Conservation (phyloP, 2,797 vertebrate genomes). For the Aplochiton taeniatus region DNA sequence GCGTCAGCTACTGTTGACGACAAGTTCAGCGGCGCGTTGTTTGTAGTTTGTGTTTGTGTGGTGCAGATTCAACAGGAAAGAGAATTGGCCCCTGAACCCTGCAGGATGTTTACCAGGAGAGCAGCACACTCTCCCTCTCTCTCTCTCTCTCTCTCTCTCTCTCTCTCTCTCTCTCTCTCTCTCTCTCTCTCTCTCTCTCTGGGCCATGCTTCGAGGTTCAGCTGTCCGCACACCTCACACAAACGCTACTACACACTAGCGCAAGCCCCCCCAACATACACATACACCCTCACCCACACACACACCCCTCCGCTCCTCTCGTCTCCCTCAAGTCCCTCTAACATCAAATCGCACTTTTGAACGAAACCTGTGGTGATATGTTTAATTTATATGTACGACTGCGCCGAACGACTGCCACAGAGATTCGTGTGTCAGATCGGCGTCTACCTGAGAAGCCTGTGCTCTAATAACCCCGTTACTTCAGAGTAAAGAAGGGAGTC, state of each 20-base stretch:
- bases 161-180: neutral
- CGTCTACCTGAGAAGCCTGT: slow-evolving; percentile 50
- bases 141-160: neutral
- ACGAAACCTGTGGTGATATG: slow-evolving; percentile 51
- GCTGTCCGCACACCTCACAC: too few relatives aligned
- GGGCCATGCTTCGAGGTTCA: too few relatives aligned
- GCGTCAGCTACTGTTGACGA: too few relatives aligned
- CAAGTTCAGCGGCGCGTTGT: too few relatives aligned
- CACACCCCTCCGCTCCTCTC: neutral
- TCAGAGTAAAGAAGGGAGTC: neutral
- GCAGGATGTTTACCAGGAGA: neutral
- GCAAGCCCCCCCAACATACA: too few relatives aligned
- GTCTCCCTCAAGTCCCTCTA: slow-evolving; percentile 9
- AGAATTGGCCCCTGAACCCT: too few relatives aligned
- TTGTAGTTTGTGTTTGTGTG: too few relatives aligned
- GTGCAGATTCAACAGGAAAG: too few relatives aligned
- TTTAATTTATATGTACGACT: slow-evolving; percentile 37
- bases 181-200: too few relatives aligned
- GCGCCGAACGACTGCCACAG: slow-evolving; percentile 54
- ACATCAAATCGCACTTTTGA: slow-evolving; percentile 49
- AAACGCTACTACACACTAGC: too few relatives aligned
- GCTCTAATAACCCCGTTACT: slow-evolving; percentile 40
- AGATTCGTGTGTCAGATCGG: slow-evolving; percentile 53
- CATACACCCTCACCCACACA: too few relatives aligned
- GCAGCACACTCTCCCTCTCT: too few relatives aligned